Percentiles rank a stretch among this genome's conserved stretches.
These are phyloP conservation scores for Danio kyathit DNA, from an alignment of 2,797 vertebrate species.

Conservation along the genomic window DNA sequence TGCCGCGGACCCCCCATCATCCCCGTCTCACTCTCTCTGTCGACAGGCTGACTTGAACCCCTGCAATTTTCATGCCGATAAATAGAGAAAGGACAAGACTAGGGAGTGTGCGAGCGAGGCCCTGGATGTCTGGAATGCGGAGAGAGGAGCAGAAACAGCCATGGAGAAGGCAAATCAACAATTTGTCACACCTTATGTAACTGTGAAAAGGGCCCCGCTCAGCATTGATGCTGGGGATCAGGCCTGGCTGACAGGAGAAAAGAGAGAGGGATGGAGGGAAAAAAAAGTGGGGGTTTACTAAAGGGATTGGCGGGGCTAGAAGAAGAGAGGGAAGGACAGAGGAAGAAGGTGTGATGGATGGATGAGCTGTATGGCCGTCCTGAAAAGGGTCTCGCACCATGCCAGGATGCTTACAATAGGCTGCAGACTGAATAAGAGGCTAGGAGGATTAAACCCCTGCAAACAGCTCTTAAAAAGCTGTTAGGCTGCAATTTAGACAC, in stretches of 20 bases:
- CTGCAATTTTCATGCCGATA: constrained; percentile 74
- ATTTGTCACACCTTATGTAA: constrained; percentile 80
- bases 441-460: constrained; percentile 81
- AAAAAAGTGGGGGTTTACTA: constrained; percentile 52
- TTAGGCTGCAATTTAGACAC: constrained; percentile 83
- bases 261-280: constrained; percentile 62
- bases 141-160: constrained; percentile 62
- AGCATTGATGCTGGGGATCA: constrained; percentile 74
- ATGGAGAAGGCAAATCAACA: constrained; percentile 76
- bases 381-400: constrained; percentile 74
- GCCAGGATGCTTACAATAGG: constrained; percentile 83
- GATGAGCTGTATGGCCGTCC: constrained; percentile 63
- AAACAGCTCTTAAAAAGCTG: constrained; percentile 86
- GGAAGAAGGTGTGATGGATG: constrained; percentile 44
- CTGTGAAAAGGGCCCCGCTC: constrained; percentile 66
- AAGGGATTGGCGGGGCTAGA: constrained; percentile 50
- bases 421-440: constrained; percentile 78
- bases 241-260: constrained; percentile 67
- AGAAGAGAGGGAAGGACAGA: constrained; percentile 65
- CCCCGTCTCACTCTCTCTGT: constrained; percentile 70
- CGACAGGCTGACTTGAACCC: constrained; percentile 78
- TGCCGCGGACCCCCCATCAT: constrained; percentile 25
- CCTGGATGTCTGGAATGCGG: constrained; percentile 65
- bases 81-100: constrained; percentile 50
- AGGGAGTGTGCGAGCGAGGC: constrained; percentile 61